Base-by-base conservation (phyloP, 1,140 invertebrate genomes). In the Euwallacea similis region DNA sequence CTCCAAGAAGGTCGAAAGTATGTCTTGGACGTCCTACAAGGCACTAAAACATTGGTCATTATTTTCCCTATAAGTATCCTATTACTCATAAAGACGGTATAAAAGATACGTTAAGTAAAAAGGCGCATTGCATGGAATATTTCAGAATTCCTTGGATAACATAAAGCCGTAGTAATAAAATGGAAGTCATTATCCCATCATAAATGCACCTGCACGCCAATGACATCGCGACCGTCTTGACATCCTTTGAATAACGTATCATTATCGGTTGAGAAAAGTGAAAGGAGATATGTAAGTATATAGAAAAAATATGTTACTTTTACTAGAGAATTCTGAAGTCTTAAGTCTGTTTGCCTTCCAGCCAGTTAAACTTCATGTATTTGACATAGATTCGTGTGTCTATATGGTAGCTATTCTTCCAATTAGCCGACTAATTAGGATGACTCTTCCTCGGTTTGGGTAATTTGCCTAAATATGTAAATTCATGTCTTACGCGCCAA, bases 181-280 rank as follows among this genome's bases (percentile, higher is more conserved):
- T 33, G 21, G 21, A 33, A 33, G 21, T 33, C 21, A 4, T 33
- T 33, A 33, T 33, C 21, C 21, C 21, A 33, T 2, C 21, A 33
- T 33, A 33, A 33, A 33, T 33, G 21, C 21, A 33, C 21, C 21
- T 33, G 54, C 16, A 56, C 54, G 54, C n/a, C 54, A 9, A 56
- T 21, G 54, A 43, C 41, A 43, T 21, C 21, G 59, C 21, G 11
- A 43, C 42, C 16, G 16, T 15, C 61, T 63, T 63, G 61, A 63
- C 61, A 63, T 63, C 61, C n/a, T 63, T 63, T 63, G 21, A 63
- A 47, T 47, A 63, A 63, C 21, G 61, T 63, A 46, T 63, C n/a
- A 63, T 63, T 63, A 41, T 63, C 61, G 44, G 13, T 10, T 50
- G 41, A 16, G 43, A 63, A 43, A 61, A 63, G 61, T 63, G 61